Evolutionary conservation across 2,113 vertebrate species (phyloP).

Genomic region (Merops nubicus): DNA sequence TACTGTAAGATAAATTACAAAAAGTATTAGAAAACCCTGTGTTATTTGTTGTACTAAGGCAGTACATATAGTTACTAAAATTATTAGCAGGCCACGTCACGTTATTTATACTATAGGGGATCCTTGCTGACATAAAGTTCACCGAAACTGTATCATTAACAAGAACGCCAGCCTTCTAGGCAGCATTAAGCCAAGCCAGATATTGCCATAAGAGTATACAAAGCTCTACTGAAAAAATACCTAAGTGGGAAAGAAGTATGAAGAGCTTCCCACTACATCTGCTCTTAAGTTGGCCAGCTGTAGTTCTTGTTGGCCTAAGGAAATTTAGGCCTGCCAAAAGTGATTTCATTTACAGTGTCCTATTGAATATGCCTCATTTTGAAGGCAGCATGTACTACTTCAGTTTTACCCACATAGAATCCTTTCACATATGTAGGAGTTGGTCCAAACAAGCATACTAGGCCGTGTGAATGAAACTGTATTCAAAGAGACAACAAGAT

Average conservation of each 20-base stretch:
- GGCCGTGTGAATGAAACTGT: background rate
- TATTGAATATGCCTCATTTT: background rate
- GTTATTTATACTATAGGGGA: background rate
- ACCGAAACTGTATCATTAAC: background rate
- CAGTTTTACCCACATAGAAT: background rate
- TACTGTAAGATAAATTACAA: background rate
- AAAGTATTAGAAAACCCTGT: background rate
- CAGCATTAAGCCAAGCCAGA: background rate
- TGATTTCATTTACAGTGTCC: background rate
- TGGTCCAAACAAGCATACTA: background rate
- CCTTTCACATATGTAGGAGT: background rate
- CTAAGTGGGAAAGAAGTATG: background rate
- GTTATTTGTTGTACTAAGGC: background rate
- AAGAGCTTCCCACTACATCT: background rate
- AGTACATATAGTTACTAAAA: background rate
- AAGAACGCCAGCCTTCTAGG: background rate
- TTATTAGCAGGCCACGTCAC: background rate
- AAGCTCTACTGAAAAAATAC: background rate
- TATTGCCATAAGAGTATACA: background rate
- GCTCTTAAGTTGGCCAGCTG: background rate
- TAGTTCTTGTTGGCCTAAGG: background rate
- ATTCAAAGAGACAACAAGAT: background rate
- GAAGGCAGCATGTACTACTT: background rate
- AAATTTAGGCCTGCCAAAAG: slow-evolving; percentile 15
- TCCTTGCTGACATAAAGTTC: background rate